Conservation (phyloP, 2,113 vertebrate genomes). For the Vanacampus margaritifer region DNA sequence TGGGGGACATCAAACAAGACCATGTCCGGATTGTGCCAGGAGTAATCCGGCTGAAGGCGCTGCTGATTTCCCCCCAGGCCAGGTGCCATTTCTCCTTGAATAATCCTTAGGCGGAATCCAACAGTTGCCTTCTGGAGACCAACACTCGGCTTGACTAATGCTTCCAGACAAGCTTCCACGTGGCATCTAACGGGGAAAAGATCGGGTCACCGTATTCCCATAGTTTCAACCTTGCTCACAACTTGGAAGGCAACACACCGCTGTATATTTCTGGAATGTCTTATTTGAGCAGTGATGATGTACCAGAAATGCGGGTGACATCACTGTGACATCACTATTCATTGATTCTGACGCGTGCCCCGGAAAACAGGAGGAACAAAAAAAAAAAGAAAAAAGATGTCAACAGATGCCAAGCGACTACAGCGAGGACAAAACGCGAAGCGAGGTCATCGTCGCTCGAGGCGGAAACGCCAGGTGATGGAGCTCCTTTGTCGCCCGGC, state of each 20-base stretch:
- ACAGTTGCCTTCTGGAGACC: slow-evolving; percentile 52
- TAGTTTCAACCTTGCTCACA: background rate
- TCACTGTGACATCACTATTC: too few species aligned
- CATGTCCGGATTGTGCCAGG: slow-evolving; percentile 91
- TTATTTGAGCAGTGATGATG: background rate
- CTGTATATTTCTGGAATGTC: too few species aligned
- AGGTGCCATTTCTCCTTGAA: slow-evolving; percentile 83
- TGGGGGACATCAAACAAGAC: slow-evolving; percentile 96
- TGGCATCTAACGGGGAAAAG: background rate
- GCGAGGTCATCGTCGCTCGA: slow-evolving; percentile 41
- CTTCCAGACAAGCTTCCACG: background rate
- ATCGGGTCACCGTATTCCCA: too few species aligned
- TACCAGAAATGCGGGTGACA: background rate
- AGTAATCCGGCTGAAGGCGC: slow-evolving; percentile 89
- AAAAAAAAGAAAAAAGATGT: slow-evolving; percentile 19
- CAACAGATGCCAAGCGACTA: slow-evolving; percentile 56
- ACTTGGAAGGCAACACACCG: too few species aligned
- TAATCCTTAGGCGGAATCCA: slow-evolving; percentile 84
- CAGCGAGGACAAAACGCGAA: slow-evolving; percentile 2
- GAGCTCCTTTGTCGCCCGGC: slow-evolving; percentile 45
- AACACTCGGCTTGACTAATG: background rate
- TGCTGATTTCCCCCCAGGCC: slow-evolving; percentile 89
- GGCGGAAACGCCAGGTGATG: slow-evolving; percentile 39
- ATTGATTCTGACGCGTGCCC: too few species aligned
- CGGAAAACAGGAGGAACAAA: background rate